Conservation (phyloP, 2,888 invertebrate genomes). For the Eupithecia vulgata region DNA sequence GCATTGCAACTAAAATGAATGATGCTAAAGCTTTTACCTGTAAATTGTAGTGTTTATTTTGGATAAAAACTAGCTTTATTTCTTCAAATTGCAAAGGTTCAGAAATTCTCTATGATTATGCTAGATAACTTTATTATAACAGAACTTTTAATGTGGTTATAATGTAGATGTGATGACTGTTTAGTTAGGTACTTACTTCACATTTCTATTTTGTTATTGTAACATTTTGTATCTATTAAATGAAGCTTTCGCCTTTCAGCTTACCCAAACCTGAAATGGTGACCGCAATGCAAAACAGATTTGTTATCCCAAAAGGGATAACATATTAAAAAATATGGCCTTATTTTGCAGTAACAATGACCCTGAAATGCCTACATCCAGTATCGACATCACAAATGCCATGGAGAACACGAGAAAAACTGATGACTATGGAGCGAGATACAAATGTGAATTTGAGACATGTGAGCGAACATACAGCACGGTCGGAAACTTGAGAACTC, state of each 20-base stretch:
- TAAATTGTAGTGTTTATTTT: background rate
- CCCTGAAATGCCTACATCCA: slow-evolving; percentile 57
- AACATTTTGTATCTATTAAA: background rate
- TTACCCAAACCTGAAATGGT: background rate
- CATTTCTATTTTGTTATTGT: background rate
- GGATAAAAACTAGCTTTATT: background rate
- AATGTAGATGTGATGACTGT: background rate
- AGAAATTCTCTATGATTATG: background rate
- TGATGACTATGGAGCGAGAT: slow-evolving; percentile 81
- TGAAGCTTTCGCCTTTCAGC: too few relatives aligned
- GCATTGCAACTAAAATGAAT: background rate
- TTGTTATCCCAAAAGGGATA: background rate
- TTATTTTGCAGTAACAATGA: slow-evolving; percentile 64
- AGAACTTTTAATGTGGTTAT: background rate
- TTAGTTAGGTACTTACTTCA: too few relatives aligned
- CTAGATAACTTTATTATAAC: too few relatives aligned
- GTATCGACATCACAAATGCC: slow-evolving; percentile 56
- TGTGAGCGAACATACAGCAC: slow-evolving; percentile 96
- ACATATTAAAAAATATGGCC: too few relatives aligned
- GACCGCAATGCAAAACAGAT: background rate
- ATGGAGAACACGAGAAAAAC: slow-evolving; percentile 67
- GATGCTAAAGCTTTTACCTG: background rate
- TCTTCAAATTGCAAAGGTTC: background rate
- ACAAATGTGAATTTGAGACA: slow-evolving; percentile 94
- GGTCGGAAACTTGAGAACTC: slow-evolving; percentile 96